A percentile compares a stretch with the other conserved stretches of the same genome.
Evolutionary conservation across 2,888 invertebrate species (phyloP).

Genomic region (Eupithecia subumbrata): DNA sequence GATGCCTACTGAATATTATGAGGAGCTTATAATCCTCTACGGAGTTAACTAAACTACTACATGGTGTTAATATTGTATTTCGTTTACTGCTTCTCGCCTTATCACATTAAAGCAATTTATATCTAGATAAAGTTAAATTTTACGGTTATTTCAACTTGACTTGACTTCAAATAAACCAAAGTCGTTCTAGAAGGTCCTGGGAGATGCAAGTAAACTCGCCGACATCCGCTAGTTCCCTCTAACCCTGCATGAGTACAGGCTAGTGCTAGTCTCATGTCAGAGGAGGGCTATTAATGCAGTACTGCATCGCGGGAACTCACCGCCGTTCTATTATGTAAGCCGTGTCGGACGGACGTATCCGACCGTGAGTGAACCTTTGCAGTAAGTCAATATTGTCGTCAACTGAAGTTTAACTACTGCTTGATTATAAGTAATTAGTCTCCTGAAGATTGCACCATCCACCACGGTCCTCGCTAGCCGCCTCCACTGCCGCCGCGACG

Average conservation of each 20-base stretch:
- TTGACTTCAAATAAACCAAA: neutral
- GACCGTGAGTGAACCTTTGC: neutral
- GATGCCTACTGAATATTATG: too few species aligned
- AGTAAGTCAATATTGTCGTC: neutral
- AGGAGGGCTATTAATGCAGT: neutral
- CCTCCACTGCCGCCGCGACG: too few species aligned
- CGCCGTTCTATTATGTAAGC: slow-evolving; percentile 14
- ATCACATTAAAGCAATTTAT: too few species aligned
- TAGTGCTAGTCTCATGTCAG: neutral
- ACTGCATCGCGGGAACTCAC: neutral
- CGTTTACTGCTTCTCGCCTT: too few species aligned
- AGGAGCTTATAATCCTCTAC: too few species aligned
- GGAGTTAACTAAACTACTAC: too few species aligned
- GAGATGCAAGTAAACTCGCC: neutral
- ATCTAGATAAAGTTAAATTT: too few species aligned
- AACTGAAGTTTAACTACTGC: neutral
- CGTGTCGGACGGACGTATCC: neutral
- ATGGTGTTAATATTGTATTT: too few species aligned
- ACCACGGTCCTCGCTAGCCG: too few species aligned
- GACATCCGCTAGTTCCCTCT: neutral
- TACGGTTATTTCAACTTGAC: too few species aligned
- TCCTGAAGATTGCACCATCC: too few species aligned
- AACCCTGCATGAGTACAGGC: neutral
- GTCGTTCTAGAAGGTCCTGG: neutral
- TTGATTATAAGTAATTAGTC: neutral